Conservation (phyloP, 1,140 invertebrate species). For the Zophobas morio region DNA sequence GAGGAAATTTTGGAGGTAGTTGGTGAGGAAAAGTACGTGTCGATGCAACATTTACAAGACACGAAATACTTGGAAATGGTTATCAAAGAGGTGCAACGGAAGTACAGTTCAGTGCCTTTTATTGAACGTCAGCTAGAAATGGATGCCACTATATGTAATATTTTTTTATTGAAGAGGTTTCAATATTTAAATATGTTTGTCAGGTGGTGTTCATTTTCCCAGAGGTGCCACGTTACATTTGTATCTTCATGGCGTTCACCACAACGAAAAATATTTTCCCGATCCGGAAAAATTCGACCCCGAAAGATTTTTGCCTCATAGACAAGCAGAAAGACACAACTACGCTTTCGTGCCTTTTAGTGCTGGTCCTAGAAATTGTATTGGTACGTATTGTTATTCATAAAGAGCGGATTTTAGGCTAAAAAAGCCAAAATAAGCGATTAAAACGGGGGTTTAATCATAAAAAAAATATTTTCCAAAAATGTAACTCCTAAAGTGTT, state of each 20-base stretch:
- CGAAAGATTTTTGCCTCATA: conserved; percentile 77
- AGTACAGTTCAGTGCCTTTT: conserved; percentile 79
- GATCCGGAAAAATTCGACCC: conserved; percentile 79
- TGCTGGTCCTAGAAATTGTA: conserved; percentile 76
- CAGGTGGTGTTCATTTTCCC: conserved; percentile 60
- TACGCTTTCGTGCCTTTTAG: conserved; percentile 77
- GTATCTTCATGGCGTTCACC: conserved; percentile 71
- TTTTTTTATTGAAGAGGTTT: not conserved
- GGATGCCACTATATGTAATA: conserved; percentile 62
- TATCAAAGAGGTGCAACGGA: conserved; percentile 74
- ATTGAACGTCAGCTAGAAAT: conserved; percentile 73
- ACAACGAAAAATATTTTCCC: conserved; percentile 74
- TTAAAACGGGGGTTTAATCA: too few relatives aligned
- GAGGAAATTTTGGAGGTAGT: conserved; percentile 71
- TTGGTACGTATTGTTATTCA: conserved; percentile 66
- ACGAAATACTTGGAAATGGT: conserved; percentile 78
- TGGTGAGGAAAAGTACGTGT: not conserved
- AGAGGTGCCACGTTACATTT: conserved; percentile 55
- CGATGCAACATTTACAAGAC: conserved; percentile 72
- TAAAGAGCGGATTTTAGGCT: not conserved
- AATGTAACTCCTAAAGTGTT: too few relatives aligned
- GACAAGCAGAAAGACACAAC: conserved; percentile 66
- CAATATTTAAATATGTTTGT: not conserved
- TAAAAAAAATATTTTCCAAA: too few relatives aligned
- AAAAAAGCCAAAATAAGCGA: too few relatives aligned